phyloP scores from a whole-genome alignment of 2,113 vertebrate species.

The Tachycineta bicolor region DNA sequence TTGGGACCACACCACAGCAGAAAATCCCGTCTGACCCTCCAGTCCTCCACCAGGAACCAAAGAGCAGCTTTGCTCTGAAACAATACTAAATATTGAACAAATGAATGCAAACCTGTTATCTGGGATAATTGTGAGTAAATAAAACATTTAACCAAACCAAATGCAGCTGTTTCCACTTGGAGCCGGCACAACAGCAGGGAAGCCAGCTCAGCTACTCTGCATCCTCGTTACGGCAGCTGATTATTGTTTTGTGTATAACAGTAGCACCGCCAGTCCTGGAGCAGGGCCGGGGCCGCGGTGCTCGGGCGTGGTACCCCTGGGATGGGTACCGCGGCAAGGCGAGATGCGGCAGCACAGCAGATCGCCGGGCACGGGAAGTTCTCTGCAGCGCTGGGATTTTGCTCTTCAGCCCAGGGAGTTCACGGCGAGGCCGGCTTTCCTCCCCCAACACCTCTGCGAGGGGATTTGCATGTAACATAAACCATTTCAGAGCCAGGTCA shows the following conservation, averaged over 20 bases:
- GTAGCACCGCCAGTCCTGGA: constrained; percentile 14
- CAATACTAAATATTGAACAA: constrained; percentile 53
- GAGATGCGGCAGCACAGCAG: fast-evolving
- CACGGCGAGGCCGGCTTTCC: constrained; percentile 41
- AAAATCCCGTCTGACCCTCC: background rate
- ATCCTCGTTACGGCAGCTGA: constrained; percentile 59
- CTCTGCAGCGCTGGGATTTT: background rate
- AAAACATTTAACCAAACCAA: constrained; percentile 69
- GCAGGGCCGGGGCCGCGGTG: background rate
- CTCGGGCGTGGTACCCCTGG: background rate
- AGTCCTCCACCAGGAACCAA: background rate
- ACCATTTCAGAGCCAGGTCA: constrained; percentile 60
- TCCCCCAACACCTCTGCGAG: constrained; percentile 44
- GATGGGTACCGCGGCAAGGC: background rate
- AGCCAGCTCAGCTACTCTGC: constrained; percentile 63
- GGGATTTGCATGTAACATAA: constrained; percentile 59
- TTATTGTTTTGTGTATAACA: constrained; percentile 61
- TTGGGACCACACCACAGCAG: background rate
- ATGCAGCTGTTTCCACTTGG: constrained; percentile 66
- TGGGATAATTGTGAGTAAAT: constrained; percentile 65
- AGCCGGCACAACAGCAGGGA: constrained; percentile 63
- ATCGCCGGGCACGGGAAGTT: background rate
- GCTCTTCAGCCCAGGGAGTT: constrained; percentile 46
- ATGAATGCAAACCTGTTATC: constrained; percentile 54
- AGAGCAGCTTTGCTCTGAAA: background rate